Conservation (phyloP, 1,140 invertebrate genomes). For the Babylonia areolata region DNA sequence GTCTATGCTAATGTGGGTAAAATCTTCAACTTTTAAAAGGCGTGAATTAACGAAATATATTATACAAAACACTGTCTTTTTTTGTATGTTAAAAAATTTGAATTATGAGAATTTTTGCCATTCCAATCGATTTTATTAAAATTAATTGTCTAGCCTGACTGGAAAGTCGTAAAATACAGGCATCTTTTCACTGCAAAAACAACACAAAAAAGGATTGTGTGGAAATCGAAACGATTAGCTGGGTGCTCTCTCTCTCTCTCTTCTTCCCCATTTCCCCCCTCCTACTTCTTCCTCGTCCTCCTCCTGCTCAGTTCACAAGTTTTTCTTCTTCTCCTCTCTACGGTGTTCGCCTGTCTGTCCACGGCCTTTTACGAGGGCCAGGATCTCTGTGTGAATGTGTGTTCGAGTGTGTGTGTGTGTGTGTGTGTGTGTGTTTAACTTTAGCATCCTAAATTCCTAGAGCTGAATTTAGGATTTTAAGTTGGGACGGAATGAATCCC, state of each 20-base stretch:
- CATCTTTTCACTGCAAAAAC: too few species aligned
- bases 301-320: too few species aligned
- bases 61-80: not conserved
- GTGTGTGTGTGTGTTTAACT: too few species aligned
- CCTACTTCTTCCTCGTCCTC: not conserved
- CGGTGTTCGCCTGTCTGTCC: not conserved
- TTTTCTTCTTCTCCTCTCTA: not conserved
- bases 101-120: not conserved
- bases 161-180: not conserved
- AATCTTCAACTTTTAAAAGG: not conserved
- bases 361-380: too few species aligned
- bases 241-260: not conserved
- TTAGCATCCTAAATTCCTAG: too few species aligned
- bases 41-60: not conserved
- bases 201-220: too few species aligned
- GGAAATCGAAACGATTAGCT: too few species aligned
- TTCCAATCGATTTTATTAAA: not conserved
- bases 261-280: too few species aligned
- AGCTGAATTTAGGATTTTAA: too few species aligned
- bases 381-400: too few species aligned
- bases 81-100: not conserved
- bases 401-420: too few species aligned
- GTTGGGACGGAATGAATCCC: too few species aligned
- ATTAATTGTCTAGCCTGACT: not conserved
- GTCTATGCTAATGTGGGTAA: slow-evolving; percentile 16